These are phyloP conservation scores for Pyrrhosoma nymphula DNA, from an alignment of 2,888 invertebrate genomes.

Conservation along the genomic window DNA sequence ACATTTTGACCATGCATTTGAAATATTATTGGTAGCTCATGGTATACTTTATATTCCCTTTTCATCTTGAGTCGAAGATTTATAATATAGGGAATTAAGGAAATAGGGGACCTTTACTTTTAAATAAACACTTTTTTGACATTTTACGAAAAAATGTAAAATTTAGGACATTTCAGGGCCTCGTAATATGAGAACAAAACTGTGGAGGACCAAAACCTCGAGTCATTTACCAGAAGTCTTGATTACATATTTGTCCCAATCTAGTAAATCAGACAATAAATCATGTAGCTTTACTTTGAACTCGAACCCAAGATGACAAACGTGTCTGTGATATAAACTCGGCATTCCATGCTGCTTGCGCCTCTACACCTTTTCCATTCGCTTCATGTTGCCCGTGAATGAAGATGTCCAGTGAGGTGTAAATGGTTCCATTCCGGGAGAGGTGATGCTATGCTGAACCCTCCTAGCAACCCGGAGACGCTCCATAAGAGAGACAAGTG, in stretches of 20 bases:
- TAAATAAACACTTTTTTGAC: no score
- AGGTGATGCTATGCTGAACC: neutral
- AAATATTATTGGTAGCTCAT: no score
- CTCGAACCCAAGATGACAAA: neutral
- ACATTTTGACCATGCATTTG: no score
- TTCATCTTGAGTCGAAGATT: no score
- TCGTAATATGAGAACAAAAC: no score
- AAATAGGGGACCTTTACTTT: no score
- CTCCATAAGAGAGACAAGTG: neutral
- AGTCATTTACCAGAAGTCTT: neutral
- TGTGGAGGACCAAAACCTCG: neutral
- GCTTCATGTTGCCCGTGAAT: neutral
- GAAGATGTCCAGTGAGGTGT: neutral
- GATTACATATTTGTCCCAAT: neutral
- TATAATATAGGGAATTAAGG: no score
- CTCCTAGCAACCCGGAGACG: neutral
- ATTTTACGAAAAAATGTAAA: no score
- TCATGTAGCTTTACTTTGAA: neutral
- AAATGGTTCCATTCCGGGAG: neutral
- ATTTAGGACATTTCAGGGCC: no score
- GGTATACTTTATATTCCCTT: no score
- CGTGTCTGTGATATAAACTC: neutral
- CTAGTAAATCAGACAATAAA: neutral
- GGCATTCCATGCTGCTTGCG: neutral
- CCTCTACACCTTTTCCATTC: neutral